phyloP scores from a whole-genome alignment of 2,113 vertebrate species.

The Nettapus auritus region DNA sequence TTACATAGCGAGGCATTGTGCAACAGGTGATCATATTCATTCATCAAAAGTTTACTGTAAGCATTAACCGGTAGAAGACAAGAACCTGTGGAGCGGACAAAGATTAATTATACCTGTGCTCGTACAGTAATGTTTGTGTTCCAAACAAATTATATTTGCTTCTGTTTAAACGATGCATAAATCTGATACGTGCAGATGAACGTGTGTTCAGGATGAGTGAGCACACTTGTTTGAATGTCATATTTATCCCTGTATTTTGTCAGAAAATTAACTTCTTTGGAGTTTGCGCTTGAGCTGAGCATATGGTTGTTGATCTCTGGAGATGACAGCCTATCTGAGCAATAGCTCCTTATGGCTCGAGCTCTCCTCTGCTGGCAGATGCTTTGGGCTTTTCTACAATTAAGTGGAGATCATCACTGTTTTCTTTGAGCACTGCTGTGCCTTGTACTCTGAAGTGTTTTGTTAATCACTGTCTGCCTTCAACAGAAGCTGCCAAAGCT shows the following conservation, averaged over 20 bases:
- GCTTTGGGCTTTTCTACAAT: slow-evolving; percentile 99
- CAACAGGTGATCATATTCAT: slow-evolving; percentile 71
- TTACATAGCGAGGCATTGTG: not conserved
- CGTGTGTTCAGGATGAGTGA: slow-evolving; percentile 98
- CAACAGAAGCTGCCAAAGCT: slow-evolving; percentile 98
- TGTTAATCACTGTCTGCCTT: slow-evolving; percentile 99
- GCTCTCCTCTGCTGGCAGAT: slow-evolving; percentile 97
- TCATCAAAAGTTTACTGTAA: slow-evolving; percentile 79
- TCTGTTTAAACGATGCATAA: slow-evolving; percentile 90
- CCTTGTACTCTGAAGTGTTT: slow-evolving; percentile 99
- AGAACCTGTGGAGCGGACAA: slow-evolving; percentile 80
- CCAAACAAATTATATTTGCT: slow-evolving; percentile 90
- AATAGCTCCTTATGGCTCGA: slow-evolving; percentile 95
- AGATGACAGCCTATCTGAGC: slow-evolving; percentile 99
- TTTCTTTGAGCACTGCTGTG: slow-evolving; percentile 99
- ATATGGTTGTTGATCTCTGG: slow-evolving; percentile 99
- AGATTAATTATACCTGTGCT: slow-evolving; percentile 87
- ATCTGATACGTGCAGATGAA: slow-evolving; percentile 89
- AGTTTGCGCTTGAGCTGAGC: slow-evolving; percentile 97
- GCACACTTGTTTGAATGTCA: slow-evolving; percentile 99
- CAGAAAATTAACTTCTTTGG: slow-evolving; percentile 99
- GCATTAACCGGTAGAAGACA: slow-evolving; percentile 67
- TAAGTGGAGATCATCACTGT: slow-evolving; percentile 99
- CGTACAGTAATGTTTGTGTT: slow-evolving; percentile 85
- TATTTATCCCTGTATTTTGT: slow-evolving; percentile 99